Percentiles rank a stretch among this genome's conserved stretches.
phyloP scores from a whole-genome alignment of 1,140 invertebrate species.

The Megalonaias nervosa region DNA sequence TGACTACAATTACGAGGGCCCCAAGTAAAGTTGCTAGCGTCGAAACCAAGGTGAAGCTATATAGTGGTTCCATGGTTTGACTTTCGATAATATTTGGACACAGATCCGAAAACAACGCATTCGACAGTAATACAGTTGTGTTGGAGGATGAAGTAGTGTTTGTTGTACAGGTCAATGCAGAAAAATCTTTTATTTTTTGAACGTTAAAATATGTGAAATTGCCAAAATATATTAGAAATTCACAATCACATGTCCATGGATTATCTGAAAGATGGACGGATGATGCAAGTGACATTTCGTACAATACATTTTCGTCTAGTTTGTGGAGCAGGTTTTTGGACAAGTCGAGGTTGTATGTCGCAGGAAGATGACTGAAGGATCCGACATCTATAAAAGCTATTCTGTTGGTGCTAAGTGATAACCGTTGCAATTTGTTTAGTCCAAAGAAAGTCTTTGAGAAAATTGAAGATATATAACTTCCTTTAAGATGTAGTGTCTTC shows the following conservation, averaged over 20 bases:
- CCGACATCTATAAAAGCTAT: conserved; percentile 41
- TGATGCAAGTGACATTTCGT: neutral
- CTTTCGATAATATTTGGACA: conserved; percentile 7
- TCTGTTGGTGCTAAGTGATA: conserved; percentile 49
- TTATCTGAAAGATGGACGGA: conserved; percentile 40
- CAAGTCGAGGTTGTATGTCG: conserved; percentile 35
- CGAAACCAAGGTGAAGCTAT: conserved; percentile 10
- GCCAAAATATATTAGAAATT: conserved; percentile 35
- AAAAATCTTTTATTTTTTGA: conserved; percentile 27
- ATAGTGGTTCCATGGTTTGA: neutral
- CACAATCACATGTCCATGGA: conserved; percentile 48
- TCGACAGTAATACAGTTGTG: neutral
- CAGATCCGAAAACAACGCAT: neutral
- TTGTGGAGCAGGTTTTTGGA: conserved; percentile 40
- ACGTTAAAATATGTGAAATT: conserved; percentile 26
- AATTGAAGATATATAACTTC: conserved; percentile 41
- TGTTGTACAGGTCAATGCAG: conserved; percentile 30
- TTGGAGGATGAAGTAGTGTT: conserved; percentile 6
- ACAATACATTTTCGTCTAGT: conserved; percentile 27
- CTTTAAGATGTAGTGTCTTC: conserved; percentile 41
- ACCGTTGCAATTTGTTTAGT: conserved; percentile 38
- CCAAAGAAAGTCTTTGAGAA: conserved; percentile 36
- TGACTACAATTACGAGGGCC: conserved; percentile 13
- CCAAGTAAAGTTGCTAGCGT: conserved; percentile 30
- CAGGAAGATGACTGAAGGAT: conserved; percentile 29